Base-by-base conservation (phyloP, 2,888 invertebrate genomes). In the Antitype chi region DNA sequence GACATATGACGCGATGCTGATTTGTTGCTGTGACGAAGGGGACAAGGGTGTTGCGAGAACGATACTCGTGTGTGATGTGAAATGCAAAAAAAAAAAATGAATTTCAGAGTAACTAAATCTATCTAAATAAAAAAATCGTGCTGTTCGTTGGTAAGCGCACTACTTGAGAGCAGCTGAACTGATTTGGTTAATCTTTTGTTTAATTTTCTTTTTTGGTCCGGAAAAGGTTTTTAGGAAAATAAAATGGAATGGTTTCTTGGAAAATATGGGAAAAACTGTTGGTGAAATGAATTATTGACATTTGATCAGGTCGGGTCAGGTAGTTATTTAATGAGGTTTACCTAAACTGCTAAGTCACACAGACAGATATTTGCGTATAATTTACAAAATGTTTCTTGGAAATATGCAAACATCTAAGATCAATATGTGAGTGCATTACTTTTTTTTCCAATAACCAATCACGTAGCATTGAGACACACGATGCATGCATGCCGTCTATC, bases 1-100 rank as follows among this genome's bases (percentile, higher is more conserved):
- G 91, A 89, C 91, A 91, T 90, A 89, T 92, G 90, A 91, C 86
- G 91, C 90, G 87, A 91, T 90, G 86, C 91, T 90, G 92, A 93
- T 92, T 93, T 93, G 93, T 93, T 70, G 62, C 82, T 62, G 69
- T 66, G 11, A 53, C 55, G 13, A 7, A 71, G 74, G 69, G 74
- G 71, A 62, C 17, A 20, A 23, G 75, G 73, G 62, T 68, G 76
- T 68, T 72, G 71, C 25, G 55, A 52, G 11, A 62, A 70, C 57
- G 60, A n/a, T 64, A 62, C 47, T 49, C 17, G n/a, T 62, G 38
- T 64, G 43, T 71, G 49, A 71, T 74, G 32, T 32, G 23, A 52
- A 55, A 52, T 43, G 32, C 5, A 60, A 71, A 84, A 75, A 67
- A 28, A 64, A 7, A 4, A 8, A 15, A 2, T 55, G 32, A 1